Evolutionary conservation across 1,140 invertebrate species (phyloP), one percentile per base, ranked within the genome.

Genomic region (Mycetomoellerius zeteki): DNA sequence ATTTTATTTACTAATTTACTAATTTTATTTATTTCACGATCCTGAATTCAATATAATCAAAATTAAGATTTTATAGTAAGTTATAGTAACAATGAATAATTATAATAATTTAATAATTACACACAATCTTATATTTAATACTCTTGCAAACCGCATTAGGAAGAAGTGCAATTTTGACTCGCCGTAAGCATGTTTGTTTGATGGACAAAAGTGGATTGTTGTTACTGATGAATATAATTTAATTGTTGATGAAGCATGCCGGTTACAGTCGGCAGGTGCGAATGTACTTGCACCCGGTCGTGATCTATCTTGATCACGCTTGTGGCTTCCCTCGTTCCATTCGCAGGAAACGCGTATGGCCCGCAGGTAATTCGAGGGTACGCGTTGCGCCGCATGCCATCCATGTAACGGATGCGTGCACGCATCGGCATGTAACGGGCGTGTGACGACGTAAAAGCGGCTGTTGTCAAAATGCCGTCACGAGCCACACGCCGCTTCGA

Each of bases 391-490:
- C 27, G 56, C 50, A 52, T 71, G 47, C 64, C 64, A n/a, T 6
- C 76, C 50, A 37, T 47, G 56, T 69, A 67, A 82, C 85, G 85
- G 76, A 81, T 64, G 77, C 77, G 64, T 69, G 85, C 33, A 50
- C 30, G 52, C 37, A 62, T 71, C 43, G 75, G 30, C 65, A 81
- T 65, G 60, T 77, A 65, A 65, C 60, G 60, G 69, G 52, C 14
- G 62, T 56, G 80, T 76, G 73, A 73, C 50, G 86, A 87, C 58
- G 86, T 21, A 72, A 87, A 89, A 84, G 67, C 50, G 80, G 65
- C 72, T 67, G 77, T 81, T 87, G 88, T 87, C 86, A 89, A 89
- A 87, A 87, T 86, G 78, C 65, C 82, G 43, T 56, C 60, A 58
- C 27, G 47, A 71, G 52, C 33, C 77, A 65, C 81, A 37, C 27